These are phyloP conservation scores for Sisyra nigra DNA, from an alignment of 2,888 invertebrate species.

Conservation along the genomic window DNA sequence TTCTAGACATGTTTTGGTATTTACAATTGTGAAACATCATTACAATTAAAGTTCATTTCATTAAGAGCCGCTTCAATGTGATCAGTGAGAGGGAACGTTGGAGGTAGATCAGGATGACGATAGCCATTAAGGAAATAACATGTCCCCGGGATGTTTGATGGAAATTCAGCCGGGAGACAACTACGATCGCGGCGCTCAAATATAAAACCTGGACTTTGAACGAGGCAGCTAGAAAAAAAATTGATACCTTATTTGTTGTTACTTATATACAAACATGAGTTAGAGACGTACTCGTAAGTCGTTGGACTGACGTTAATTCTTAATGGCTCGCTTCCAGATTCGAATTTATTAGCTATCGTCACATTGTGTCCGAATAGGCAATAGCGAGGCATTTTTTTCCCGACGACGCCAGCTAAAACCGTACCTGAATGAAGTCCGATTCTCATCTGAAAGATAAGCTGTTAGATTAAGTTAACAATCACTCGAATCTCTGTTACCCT, in stretches of 20 bases:
- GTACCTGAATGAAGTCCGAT: constrained; percentile 90
- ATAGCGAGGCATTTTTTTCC: constrained; percentile 84
- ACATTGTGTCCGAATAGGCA: constrained; percentile 93
- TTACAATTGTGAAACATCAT: neutral
- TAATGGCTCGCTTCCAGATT: constrained; percentile 81
- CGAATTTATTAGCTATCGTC: constrained; percentile 90
- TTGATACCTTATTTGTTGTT: neutral
- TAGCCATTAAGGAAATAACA: constrained; percentile 76
- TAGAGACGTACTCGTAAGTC: constrained; percentile 63
- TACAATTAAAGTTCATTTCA: constrained; percentile 40
- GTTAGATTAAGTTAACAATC: constrained; percentile 4
- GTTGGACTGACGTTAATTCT: constrained; percentile 88
- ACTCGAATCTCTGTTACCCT: constrained; percentile 37
- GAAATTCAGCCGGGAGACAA: constrained; percentile 74
- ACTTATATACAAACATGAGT: constrained; percentile 2
- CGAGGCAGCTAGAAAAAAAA: constrained; percentile 49
- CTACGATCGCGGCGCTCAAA: constrained; percentile 59
- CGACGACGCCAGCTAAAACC: constrained; percentile 86
- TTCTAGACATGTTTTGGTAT: too few species aligned
- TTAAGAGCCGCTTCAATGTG: constrained; percentile 52
- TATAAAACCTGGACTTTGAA: constrained; percentile 56
- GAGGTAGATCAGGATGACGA: constrained; percentile 49
- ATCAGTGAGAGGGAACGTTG: constrained; percentile 39
- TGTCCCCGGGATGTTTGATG: constrained; percentile 58
- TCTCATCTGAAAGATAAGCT: constrained; percentile 55